Evolutionary conservation across 1,140 invertebrate genomes (phyloP).

Genomic region (Atta texana): DNA sequence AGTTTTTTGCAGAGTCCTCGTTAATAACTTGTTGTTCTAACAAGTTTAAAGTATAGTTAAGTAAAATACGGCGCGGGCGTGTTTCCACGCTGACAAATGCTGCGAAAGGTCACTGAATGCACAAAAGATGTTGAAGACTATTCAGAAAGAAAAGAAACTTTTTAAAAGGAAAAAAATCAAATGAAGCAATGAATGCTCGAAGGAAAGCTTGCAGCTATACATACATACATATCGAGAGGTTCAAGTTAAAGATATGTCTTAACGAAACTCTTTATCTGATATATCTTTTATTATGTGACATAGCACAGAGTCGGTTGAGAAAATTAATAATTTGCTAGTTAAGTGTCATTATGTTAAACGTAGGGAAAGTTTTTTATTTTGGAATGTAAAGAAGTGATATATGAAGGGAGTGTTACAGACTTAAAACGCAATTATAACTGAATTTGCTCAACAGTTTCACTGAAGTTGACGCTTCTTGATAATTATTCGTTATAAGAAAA

Average conservation of each 20-base stretch:
- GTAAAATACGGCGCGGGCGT: neutral
- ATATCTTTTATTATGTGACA: neutral
- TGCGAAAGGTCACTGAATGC: slow-evolving; percentile 1
- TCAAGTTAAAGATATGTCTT: slow-evolving; percentile 41
- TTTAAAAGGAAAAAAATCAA: slow-evolving; percentile 27
- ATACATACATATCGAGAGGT: neutral
- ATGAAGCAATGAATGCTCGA: slow-evolving; percentile 13
- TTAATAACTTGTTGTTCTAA: slow-evolving; percentile 38
- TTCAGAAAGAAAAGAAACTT: slow-evolving; percentile 13
- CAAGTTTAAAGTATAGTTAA: slow-evolving; percentile 22
- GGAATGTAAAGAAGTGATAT: neutral
- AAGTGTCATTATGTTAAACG: slow-evolving; percentile 9
- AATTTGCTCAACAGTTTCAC: neutral
- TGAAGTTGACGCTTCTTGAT: neutral
- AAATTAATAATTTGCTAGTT: slow-evolving; percentile 37
- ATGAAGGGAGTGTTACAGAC: neutral
- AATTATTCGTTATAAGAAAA: neutral
- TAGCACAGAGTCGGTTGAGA: neutral
- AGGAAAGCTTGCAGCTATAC: slow-evolving; percentile 14
- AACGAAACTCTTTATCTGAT: slow-evolving; percentile 10
- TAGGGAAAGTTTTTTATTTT: neutral
- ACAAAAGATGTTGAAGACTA: slow-evolving; percentile 41
- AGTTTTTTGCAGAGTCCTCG: neutral
- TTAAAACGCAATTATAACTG: neutral
- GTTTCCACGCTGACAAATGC: slow-evolving; percentile 3